A percentile compares a stretch with the other conserved stretches of the same genome.
These are phyloP conservation scores for Proteles cristata DNA, from an alignment of 2,113 vertebrate species.

Conservation along the genomic window DNA sequence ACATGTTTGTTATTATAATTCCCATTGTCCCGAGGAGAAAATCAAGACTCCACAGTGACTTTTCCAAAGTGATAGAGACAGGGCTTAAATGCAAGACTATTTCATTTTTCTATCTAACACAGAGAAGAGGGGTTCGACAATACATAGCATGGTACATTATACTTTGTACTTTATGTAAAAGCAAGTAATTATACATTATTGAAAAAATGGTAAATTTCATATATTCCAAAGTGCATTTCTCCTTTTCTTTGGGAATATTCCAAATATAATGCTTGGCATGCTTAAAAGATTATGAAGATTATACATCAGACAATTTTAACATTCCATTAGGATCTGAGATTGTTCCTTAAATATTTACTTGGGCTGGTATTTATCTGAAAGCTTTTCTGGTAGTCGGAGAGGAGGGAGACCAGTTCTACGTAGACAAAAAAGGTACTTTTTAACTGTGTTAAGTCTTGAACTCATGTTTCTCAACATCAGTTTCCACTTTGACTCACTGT, in stretches of 20 bases:
- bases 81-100: neutral
- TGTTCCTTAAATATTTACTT: conserved; percentile 60
- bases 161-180: conserved; percentile 3
- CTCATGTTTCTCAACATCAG: neutral
- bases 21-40: neutral
- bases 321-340: conserved; percentile 39
- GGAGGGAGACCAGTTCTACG: neutral
- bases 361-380: conserved; percentile 35
- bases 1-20: neutral
- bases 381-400: neutral
- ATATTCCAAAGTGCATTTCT: neutral
- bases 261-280: neutral
- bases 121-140: neutral
- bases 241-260: conserved; percentile 8
- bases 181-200: neutral
- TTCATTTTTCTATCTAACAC: neutral
- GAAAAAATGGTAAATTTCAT: conserved; percentile 15
- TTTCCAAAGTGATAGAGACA: neutral
- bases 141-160: neutral
- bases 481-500: neutral
- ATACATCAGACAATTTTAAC: conserved; percentile 32
- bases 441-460: neutral
- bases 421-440: neutral
- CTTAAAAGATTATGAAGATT: conserved; percentile 27
- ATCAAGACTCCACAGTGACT: neutral